Base-by-base conservation (phyloP, 2,113 vertebrate species). In the Sebastes schlegelii region DNA sequence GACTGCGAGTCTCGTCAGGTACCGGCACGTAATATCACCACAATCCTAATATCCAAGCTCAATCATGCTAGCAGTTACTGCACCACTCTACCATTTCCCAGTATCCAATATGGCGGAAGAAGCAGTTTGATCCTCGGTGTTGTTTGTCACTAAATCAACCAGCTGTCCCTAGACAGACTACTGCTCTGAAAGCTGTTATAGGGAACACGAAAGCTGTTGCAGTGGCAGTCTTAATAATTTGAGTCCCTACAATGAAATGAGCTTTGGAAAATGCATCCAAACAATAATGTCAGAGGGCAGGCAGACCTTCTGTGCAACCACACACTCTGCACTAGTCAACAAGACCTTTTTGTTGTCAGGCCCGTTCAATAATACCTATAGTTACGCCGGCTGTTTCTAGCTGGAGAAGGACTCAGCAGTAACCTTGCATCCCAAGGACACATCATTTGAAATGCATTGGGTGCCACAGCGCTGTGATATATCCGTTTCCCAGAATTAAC, bases 361-460 rank as follows among this genome's bases (percentile, higher is more conserved):
- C 71, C 68, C 63, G 49, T 85, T 83, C 72, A 83, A 76, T 85
- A 87, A 86, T 52, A 80, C 75, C 71, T 68, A 76, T 77, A 86
- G 79, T 86, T 86, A 76, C 79, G 79, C 58, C 34, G 83, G 40
- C 57, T 77, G 73, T 63, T 89, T 79, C 74, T 60, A 19, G 63
- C 71, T 16, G 12, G 57, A 86, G 64, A 80, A 61, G 79, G 77
- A 74, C 71, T 88, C 85, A 45, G 83, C 82, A 89, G 82, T 93
- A 90, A 93, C 94, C 92, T 93, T 92, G 89, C 85, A 89, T 92
- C 80, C 84, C 93, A 95, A 94, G 94, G 92, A 93, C 92, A 92
- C 88, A 90, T 88, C 79, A 94, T 94, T 95, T 95, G 89, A 95
- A 95, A 95, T 95, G 94, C 94, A 94, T 93, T 95, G 91, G 83